A percentile compares a stretch with the other conserved stretches of the same genome.
Conservation (phyloP, 2,888 invertebrate genomes). For the Plusia festucae region DNA sequence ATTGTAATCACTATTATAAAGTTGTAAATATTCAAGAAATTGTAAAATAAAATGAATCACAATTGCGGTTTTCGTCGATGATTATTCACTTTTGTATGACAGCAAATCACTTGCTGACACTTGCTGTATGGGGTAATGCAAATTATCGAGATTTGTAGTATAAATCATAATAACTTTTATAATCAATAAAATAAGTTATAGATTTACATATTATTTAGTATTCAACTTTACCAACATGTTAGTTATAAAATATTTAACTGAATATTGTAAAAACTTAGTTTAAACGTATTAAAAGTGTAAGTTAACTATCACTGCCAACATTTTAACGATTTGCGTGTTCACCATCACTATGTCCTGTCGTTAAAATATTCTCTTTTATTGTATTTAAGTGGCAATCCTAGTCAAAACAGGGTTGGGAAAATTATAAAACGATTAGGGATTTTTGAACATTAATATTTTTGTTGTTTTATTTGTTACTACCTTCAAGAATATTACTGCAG, state of each 20-base stretch:
- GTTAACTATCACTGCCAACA: constrained; percentile 84
- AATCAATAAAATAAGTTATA: constrained; percentile 42
- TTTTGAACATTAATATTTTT: constrained; percentile 34
- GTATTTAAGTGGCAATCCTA: constrained; percentile 85
- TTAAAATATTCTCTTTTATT: constrained; percentile 60
- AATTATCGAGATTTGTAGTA: constrained; percentile 47
- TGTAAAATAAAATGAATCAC: constrained; percentile 45
- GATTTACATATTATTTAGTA: constrained; percentile 32
- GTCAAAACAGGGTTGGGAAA: constrained; percentile 87
- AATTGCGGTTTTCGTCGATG: constrained; percentile 22
- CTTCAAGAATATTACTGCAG: constrained; percentile 5
- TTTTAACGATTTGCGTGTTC: constrained; percentile 69
- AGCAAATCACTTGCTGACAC: constrained; percentile 28
- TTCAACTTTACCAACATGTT: constrained; percentile 55
- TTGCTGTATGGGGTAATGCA: constrained; percentile 29
- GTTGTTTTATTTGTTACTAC: constrained; percentile 40
- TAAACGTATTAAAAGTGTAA: constrained; percentile 59
- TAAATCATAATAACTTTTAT: constrained; percentile 39
- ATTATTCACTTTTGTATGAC: constrained; percentile 26
- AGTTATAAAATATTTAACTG: constrained; percentile 63
- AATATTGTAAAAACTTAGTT: constrained; percentile 58
- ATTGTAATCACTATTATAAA: constrained; percentile 30
- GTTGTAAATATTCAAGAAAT: constrained; percentile 57
- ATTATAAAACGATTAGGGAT: constrained; percentile 54
- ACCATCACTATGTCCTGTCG: constrained; percentile 57